Evolutionary conservation across 1,140 invertebrate species (phyloP).

Genomic region (Pentalonia nigronervosa): DNA sequence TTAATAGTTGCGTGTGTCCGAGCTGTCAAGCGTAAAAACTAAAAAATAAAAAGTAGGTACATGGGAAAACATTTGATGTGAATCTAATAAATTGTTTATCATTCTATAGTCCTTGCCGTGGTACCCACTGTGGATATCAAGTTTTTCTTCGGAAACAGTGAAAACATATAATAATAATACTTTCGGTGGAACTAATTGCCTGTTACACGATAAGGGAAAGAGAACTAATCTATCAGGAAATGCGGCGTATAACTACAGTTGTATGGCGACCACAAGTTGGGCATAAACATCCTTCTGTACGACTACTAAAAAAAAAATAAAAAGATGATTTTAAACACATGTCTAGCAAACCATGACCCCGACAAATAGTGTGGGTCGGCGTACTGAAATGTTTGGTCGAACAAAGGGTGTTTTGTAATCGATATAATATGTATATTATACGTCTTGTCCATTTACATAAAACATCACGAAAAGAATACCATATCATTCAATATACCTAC

Average conservation of each 20-base stretch:
- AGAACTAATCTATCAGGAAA: slow-evolving; percentile 48
- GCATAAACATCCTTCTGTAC: slow-evolving; percentile 46
- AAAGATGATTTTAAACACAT: slow-evolving; percentile 55
- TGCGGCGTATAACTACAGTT: slow-evolving; percentile 39
- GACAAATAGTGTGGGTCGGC: slow-evolving; percentile 10
- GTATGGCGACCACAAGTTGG: slow-evolving; percentile 47
- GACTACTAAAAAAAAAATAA: neutral
- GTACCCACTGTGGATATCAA: neutral
- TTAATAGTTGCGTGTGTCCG: neutral
- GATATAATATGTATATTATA: neutral
- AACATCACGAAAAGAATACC: neutral
- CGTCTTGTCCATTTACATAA: slow-evolving; percentile 32
- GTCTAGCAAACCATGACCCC: slow-evolving; percentile 56
- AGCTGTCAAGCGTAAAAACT: slow-evolving; percentile 34
- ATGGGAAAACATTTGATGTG: slow-evolving; percentile 43
- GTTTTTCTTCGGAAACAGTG: slow-evolving; percentile 34
- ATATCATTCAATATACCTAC: neutral
- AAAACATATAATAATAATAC: slow-evolving; percentile 45
- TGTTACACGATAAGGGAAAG: slow-evolving; percentile 43
- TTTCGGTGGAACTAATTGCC: slow-evolving; percentile 57
- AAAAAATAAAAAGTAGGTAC: neutral
- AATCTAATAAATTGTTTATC: slow-evolving; percentile 48
- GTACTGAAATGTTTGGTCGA: slow-evolving; percentile 9
- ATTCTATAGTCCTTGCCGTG: slow-evolving; percentile 11
- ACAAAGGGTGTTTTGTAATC: slow-evolving; percentile 50